Evolutionary conservation across 2,113 vertebrate species (phyloP).

Genomic region (Cyanoramphus novaezelandiae): DNA sequence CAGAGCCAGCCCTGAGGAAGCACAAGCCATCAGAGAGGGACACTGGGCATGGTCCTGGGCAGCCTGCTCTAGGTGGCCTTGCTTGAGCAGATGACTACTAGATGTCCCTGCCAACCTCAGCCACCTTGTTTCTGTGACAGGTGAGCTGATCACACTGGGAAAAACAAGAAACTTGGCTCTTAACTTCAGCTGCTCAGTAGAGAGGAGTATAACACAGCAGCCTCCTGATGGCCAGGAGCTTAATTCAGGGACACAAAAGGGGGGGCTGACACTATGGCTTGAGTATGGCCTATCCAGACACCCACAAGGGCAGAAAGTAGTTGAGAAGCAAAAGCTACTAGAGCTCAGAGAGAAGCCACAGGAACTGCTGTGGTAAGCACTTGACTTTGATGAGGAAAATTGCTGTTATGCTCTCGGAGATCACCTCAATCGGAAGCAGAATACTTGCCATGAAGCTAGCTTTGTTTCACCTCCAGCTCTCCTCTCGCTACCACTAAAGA

Average conservation of each 20-base stretch:
- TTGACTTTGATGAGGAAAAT: neutral
- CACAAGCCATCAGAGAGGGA: neutral
- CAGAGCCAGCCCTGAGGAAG: neutral
- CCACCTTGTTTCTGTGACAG: neutral
- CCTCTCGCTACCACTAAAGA: neutral
- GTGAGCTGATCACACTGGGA: neutral
- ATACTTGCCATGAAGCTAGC: neutral
- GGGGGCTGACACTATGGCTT: neutral
- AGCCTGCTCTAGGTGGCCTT: neutral
- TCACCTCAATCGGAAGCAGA: neutral
- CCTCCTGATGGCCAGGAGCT: neutral
- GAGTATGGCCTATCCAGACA: neutral
- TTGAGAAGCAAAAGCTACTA: neutral
- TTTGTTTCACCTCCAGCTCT: neutral
- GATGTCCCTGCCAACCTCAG: neutral
- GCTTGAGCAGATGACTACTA: neutral
- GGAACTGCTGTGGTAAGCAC: neutral
- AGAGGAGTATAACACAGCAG: neutral
- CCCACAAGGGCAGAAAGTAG: rapidly evolving
- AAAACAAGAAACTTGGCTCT: neutral
- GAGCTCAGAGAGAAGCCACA: neutral
- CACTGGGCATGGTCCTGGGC: neutral
- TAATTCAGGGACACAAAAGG: neutral
- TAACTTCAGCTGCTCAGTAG: neutral
- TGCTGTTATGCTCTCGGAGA: rapidly evolving